A percentile compares a stretch with the other conserved stretches of the same genome.
These are phyloP conservation scores for Apodemus sylvaticus DNA, from an alignment of 2,113 vertebrate species.

Conservation along the genomic window DNA sequence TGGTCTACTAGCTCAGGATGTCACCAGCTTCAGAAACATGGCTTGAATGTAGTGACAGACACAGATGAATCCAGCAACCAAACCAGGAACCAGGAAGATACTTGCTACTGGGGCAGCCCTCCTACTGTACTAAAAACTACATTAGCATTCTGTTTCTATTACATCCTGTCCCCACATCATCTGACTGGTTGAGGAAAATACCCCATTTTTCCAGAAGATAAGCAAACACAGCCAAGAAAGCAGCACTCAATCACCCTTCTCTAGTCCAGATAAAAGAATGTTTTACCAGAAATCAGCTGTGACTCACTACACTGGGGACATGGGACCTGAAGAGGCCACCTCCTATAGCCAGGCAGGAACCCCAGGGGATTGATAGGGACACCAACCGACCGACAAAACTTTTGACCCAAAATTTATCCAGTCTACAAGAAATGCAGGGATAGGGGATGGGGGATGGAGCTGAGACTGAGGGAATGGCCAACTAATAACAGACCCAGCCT, in stretches of 20 bases:
- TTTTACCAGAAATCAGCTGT: no score
- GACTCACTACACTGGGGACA: no score
- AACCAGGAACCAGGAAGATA: background rate
- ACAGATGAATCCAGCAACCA: background rate
- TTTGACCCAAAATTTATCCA: no score
- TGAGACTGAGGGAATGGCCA: no score
- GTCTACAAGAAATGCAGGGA: no score
- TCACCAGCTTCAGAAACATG: background rate
- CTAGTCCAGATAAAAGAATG: background rate
- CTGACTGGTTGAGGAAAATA: no score
- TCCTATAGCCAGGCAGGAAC: no score
- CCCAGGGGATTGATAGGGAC: no score
- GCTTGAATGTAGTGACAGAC: background rate
- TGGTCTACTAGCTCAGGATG: background rate
- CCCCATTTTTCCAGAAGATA: background rate
- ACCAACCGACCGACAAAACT: no score
- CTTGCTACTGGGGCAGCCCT: background rate
- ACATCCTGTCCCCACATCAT: background rate
- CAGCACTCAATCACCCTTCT: background rate
- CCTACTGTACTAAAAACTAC: background rate
- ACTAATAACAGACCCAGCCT: no score
- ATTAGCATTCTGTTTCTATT: background rate
- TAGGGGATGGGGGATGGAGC: no score
- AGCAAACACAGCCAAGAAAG: background rate
- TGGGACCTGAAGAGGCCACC: no score